Evolutionary conservation across 1,140 invertebrate species (phyloP).

Genomic region (Cherax destructor): DNA sequence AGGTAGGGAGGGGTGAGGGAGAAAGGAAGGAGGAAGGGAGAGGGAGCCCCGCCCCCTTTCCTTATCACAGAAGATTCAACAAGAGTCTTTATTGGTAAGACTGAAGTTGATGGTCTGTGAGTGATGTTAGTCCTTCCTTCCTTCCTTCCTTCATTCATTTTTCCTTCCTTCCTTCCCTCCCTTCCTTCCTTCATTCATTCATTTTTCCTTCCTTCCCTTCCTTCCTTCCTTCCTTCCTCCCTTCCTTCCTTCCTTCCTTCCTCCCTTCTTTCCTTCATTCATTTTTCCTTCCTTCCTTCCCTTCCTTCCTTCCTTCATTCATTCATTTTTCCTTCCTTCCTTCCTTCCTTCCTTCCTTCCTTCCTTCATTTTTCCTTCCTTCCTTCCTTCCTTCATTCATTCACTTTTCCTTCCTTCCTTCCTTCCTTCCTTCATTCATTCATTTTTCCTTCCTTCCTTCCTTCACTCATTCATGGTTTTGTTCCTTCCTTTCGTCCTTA

Average conservation of each 20-base stretch:
- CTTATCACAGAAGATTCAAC: too few relatives aligned
- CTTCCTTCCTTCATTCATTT: neutral
- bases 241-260: too few relatives aligned
- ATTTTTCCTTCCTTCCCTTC: neutral
- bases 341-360: neutral
- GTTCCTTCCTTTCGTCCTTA: neutral
- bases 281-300: neutral
- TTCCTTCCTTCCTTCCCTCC: neutral
- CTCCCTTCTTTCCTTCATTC: neutral
- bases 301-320: neutral
- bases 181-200: neutral
- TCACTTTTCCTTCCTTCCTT: neutral
- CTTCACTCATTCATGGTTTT: neutral
- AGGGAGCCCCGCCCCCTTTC: too few relatives aligned
- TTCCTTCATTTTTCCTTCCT: too few relatives aligned
- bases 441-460: neutral
- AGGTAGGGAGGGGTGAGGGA: too few relatives aligned
- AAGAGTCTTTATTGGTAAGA: too few relatives aligned
- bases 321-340: neutral
- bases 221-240: neutral
- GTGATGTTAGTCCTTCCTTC: neutral
- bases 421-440: neutral
- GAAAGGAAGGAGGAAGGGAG: too few relatives aligned
- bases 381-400: neutral
- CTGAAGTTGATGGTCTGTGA: too few relatives aligned